These are phyloP conservation scores for Holothuria leucospilota DNA, from an alignment of 53 echinoderm and acorn worm genomes.

Conservation along the genomic window DNA sequence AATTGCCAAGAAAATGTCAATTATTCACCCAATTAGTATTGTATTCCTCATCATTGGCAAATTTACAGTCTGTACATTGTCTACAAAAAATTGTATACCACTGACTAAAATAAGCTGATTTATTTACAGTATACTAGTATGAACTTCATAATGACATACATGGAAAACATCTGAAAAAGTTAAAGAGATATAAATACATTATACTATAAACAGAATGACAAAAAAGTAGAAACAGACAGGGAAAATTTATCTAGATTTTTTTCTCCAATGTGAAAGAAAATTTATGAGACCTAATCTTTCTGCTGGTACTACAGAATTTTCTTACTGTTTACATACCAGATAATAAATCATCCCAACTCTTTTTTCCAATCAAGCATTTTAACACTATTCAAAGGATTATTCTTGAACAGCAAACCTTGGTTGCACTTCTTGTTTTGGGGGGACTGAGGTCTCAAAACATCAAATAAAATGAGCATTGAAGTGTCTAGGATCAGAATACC, in stretches of 20 bases:
- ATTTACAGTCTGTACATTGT: slow-evolving; percentile 47
- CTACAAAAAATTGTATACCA: slow-evolving; percentile 45
- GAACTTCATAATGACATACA: slow-evolving; percentile 38
- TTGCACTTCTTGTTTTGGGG: no score
- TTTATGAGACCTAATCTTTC: neutral
- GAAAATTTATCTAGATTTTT: neutral
- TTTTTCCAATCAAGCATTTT: no score
- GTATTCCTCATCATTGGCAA: slow-evolving; percentile 20
- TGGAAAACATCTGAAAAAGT: slow-evolving; percentile 1
- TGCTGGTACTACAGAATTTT: no score
- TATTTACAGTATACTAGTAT: slow-evolving; percentile 37
- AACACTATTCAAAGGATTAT: no score
- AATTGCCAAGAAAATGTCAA: neutral
- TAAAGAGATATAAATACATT: slow-evolving; percentile 41
- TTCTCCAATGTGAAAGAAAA: slow-evolving; percentile 32
- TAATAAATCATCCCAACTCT: no score
- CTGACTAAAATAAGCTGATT: slow-evolving; percentile 16
- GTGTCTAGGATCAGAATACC: no score
- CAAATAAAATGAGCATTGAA: no score
- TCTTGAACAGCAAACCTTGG: no score
- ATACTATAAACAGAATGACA: slow-evolving; percentile 31
- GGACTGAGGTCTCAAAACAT: no score
- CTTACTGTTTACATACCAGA: no score
- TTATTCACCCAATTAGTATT: slow-evolving; percentile 48
- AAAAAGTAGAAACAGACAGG: neutral